Base-by-base conservation (phyloP, 2,113 vertebrate genomes). In the Atlantisia rogersi region DNA sequence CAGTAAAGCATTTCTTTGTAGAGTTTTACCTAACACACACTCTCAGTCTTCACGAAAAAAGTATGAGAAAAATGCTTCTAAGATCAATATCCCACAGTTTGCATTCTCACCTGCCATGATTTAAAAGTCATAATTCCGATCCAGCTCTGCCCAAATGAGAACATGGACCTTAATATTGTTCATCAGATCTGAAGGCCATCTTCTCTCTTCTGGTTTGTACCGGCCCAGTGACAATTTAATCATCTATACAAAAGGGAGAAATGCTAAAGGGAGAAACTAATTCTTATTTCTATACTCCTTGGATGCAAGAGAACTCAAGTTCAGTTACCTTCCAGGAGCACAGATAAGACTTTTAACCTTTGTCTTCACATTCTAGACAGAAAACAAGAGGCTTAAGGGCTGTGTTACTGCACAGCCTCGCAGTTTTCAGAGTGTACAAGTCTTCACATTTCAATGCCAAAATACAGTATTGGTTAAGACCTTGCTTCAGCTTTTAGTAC, bases 201-300 rank as follows among this genome's bases (percentile, higher is more conserved):
- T 91, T 90, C 90, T 58, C 46, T 58, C 46, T 94, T 37, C 35
- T 82, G 48, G 75, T 85, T 91, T 82, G 35, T 85, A 82, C 40
- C 40, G 82, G 56, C 68, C 59, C 64, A 90, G 52, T 86, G 80
- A 92, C 52, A 94, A 92, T 63, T 93, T 94, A 93, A 74, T 88
- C 68, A 92, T 92, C 91, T 92, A 86, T 32, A 95, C 69, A 88
- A 93, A 92, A 95, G 55, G 50, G 11, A 93, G n/a, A 94, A 92
- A 97, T 79, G 59, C 67, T 82, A 83, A 52, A 90, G 50, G 74
- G 29, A 92, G 70, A 92, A 94, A 93, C 64, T 83, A 95, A 82
- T 94, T 93, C 90, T 79, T 89, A 78, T 82, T 78, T 89, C 64
- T 81, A 9, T 88, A 52, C 86, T 88, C 94, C 67, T 80, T 63